Evolutionary conservation across 2,797 vertebrate species (phyloP).

Genomic region (Fistularia commersonii): DNA sequence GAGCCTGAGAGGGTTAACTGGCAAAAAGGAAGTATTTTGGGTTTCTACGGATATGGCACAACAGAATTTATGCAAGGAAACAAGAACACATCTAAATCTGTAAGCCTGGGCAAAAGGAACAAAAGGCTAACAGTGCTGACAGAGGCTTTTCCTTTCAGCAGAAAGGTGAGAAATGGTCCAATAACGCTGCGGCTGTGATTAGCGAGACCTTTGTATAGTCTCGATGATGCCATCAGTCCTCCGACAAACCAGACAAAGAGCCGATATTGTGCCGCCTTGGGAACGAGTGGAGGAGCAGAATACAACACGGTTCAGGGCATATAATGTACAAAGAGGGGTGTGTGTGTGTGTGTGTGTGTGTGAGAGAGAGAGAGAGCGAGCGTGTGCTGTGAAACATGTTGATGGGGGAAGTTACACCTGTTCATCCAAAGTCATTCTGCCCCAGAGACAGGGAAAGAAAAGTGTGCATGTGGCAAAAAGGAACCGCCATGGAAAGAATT

Average conservation of each 20-base stretch:
- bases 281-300: constrained; percentile 7
- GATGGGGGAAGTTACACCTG: too few species aligned
- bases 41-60: background rate
- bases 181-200: constrained; percentile 51
- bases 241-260: constrained; percentile 30
- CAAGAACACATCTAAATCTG: constrained; percentile 4
- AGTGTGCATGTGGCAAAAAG: too few species aligned
- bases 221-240: constrained; percentile 39
- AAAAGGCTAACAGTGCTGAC: constrained; percentile 28
- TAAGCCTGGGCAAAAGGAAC: constrained; percentile 9
- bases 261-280: constrained; percentile 19
- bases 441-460: too few species aligned
- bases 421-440: too few species aligned
- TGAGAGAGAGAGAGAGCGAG: background rate
- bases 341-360: background rate
- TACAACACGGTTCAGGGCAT: constrained; percentile 2
- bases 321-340: background rate
- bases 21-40: too few species aligned
- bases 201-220: constrained; percentile 35
- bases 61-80: background rate
- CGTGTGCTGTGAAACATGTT: background rate
- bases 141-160: constrained; percentile 31
- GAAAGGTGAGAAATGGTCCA: constrained; percentile 49
- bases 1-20: too few species aligned
- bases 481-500: too few species aligned